Percentiles rank a stretch among this genome's conserved stretches.
Evolutionary conservation across 1,140 invertebrate species (phyloP).

Genomic region (Drusus annulatus): DNA sequence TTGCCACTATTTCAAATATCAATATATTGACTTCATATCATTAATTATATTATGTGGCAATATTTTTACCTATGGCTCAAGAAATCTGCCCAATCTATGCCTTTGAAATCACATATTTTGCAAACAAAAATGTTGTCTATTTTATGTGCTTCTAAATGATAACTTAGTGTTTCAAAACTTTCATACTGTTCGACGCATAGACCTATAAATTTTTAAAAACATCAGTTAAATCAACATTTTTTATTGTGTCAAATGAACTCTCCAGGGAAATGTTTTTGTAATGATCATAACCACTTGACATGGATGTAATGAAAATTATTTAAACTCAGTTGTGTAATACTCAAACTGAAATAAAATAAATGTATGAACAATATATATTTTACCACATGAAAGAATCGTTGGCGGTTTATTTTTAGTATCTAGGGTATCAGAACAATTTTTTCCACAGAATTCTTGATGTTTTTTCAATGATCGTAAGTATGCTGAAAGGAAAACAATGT

Average conservation of each 20-base stretch:
- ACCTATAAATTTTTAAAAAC: slow-evolving; percentile 9
- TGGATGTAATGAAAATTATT: no score
- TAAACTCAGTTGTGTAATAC: no score
- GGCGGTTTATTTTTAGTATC: background rate
- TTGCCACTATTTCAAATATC: no score
- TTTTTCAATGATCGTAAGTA: slow-evolving; percentile 17
- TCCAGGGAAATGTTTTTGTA: no score
- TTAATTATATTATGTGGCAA: slow-evolving; percentile 2
- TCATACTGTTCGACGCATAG: slow-evolving; percentile 21
- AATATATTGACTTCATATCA: background rate
- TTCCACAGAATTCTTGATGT: background rate
- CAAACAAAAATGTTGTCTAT: slow-evolving; percentile 5
- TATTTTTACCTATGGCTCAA: slow-evolving; percentile 38
- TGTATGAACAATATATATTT: background rate
- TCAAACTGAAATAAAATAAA: no score
- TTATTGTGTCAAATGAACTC: no score
- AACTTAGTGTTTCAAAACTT: slow-evolving; percentile 26
- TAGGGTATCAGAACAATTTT: background rate
- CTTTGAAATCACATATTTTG: slow-evolving; percentile 31
- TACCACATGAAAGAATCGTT: background rate
- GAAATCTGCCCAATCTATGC: slow-evolving; percentile 44
- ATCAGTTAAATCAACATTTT: no score
- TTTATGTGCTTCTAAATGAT: slow-evolving; percentile 42
- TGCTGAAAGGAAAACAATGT: background rate
- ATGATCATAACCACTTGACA: no score